Evolutionary conservation across 2,888 invertebrate species (phyloP).

Genomic region (Hirtodrosophila cameraria): DNA sequence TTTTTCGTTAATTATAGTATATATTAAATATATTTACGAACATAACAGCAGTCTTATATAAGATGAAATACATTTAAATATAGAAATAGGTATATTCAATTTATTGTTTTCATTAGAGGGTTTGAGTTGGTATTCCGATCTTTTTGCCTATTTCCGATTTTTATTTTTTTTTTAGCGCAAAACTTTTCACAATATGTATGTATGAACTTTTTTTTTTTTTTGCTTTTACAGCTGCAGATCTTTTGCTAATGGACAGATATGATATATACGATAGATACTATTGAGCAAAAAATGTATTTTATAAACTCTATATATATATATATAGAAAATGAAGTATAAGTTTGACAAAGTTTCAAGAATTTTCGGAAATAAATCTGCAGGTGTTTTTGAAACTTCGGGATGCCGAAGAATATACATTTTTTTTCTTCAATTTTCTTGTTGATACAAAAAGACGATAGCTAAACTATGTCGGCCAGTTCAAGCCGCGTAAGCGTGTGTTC

Average conservation of each 20-base stretch:
- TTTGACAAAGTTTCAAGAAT: background rate
- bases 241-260: background rate
- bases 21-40: slow-evolving; percentile 83
- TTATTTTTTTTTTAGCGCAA: slow-evolving; percentile 38
- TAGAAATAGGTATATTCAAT: slow-evolving; percentile 68
- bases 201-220: background rate
- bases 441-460: slow-evolving; percentile 69
- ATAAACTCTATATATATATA: background rate
- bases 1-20: slow-evolving; percentile 80
- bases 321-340: no score
- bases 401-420: slow-evolving; percentile 19
- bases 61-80: slow-evolving; percentile 81
- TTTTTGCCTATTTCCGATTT: slow-evolving; percentile 28
- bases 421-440: slow-evolving; percentile 22
- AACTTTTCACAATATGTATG: slow-evolving; percentile 1
- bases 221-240: no score
- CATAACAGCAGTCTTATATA: slow-evolving; percentile 85
- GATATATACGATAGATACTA: background rate
- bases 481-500: slow-evolving; percentile 68
- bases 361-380: slow-evolving; percentile 16
- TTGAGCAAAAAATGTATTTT: slow-evolving; percentile 1
- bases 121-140: slow-evolving; percentile 58
- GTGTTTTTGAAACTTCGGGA: slow-evolving; percentile 24
- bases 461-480: slow-evolving; percentile 50
- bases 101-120: slow-evolving; percentile 77